Evolutionary conservation across 2,888 invertebrate genomes (phyloP), one percentile per base, ranked within the genome.

Genomic region (Cantharis rufa): DNA sequence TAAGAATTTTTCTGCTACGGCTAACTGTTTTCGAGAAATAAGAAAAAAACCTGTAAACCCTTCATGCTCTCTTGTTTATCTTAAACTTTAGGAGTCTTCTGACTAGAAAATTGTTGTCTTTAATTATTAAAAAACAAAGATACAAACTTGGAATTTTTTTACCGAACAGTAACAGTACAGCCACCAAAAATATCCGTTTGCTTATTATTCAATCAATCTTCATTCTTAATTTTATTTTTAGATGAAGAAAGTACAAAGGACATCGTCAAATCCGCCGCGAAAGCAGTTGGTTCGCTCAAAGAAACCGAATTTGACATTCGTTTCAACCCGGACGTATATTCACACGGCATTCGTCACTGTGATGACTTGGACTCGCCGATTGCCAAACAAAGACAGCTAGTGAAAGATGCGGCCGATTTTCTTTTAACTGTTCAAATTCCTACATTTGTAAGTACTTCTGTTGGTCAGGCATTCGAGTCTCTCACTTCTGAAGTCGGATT

Each of bases 281-380:
- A 93, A 9, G 95, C 97, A 21, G 98, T 99, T 4, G 97, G 97
- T 0, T 99, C 98, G 0, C 91, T 99, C 7, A 96, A 96, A 87
- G 98, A 98, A 82, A 94, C 96, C 0, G 98, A 98, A 88, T 98
- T 99, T 88, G 98, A 97, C 87, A 95, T 99, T 81, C 93, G 98
- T 79, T 99, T 99, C 89, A 99, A 99, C 90, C 98, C 99, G 0
- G 99, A 99, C 89, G 97, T 98, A 79, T 99, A 96, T 89, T 98
- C 98, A 10, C 95, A 96, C 0, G 97, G 97, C 72, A 98, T 99
- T 78, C 92, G 91, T 75, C 98, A 98, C 89, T 91, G 92, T 15
- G 93, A 94, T 82, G 93, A 16, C 92, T 93, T 85, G 87, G 92
- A 81, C 90, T 92, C 75, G 91, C 93, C 82, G 11, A 89, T 97